Percentiles rank a stretch among this genome's conserved stretches.
Evolutionary conservation across 2,113 vertebrate species (phyloP).

Genomic region (Oryzias javanicus): DNA sequence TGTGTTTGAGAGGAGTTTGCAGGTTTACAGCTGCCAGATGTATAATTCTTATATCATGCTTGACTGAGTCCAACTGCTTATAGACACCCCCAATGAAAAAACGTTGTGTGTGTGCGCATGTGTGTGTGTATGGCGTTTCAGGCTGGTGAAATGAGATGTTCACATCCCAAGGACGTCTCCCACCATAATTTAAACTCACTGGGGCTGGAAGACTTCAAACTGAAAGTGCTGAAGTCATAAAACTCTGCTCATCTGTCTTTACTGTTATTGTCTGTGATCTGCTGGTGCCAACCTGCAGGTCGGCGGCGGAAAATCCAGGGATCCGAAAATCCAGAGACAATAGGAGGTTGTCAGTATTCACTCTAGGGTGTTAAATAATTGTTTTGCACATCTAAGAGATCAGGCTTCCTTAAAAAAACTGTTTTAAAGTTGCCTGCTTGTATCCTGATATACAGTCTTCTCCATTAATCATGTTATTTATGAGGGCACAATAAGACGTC

Average conservation of each 20-base stretch:
- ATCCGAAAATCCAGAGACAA: conserved; percentile 49
- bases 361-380: conserved; percentile 17
- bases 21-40: conserved; percentile 71
- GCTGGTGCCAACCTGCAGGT: conserved; percentile 62
- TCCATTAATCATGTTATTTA: conserved; percentile 58
- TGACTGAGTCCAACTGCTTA: conserved; percentile 60
- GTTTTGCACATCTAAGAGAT: conserved; percentile 31
- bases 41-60: conserved; percentile 73
- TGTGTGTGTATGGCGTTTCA: conserved; percentile 11
- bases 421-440: conserved; percentile 40
- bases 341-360: conserved; percentile 23
- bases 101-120: conserved; percentile 25
- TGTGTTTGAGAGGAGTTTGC: conserved; percentile 40
- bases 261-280: conserved; percentile 71
- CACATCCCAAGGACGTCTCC: conserved; percentile 77
- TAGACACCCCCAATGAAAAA: conserved; percentile 68
- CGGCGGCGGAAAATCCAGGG: conserved; percentile 52
- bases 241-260: conserved; percentile 67
- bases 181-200: conserved; percentile 76
- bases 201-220: conserved; percentile 73
- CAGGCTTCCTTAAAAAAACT: conserved; percentile 7
- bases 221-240: conserved; percentile 74
- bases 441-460: conserved; percentile 55
- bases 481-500: conserved; percentile 42
- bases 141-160: conserved; percentile 74